Percentiles rank a stretch among this genome's conserved stretches.
These are phyloP conservation scores for Sciurus niger DNA, from an alignment of 2,113 vertebrate genomes.

Conservation along the genomic window DNA sequence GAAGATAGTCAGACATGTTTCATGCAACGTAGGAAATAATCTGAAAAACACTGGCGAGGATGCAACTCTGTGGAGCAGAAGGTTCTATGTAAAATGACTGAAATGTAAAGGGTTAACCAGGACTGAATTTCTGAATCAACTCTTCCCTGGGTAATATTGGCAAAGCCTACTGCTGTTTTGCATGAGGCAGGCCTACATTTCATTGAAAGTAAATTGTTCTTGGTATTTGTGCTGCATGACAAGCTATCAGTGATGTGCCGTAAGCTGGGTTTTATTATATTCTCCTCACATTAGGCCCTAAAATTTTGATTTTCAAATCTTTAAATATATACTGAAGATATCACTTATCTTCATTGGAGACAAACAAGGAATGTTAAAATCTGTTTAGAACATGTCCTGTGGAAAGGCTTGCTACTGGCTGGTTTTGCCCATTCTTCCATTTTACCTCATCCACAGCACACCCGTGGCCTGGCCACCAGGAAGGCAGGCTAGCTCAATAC, in stretches of 20 bases:
- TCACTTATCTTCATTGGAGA: background rate
- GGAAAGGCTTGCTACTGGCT: constrained; percentile 27
- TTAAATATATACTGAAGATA: background rate
- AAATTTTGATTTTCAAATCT: constrained; percentile 18
- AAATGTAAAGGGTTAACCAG: background rate
- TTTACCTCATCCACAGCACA: constrained; percentile 33
- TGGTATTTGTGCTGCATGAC: background rate
- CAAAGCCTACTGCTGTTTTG: constrained; percentile 10
- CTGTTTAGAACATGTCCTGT: background rate
- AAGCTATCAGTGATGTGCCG: background rate
- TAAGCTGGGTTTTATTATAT: background rate
- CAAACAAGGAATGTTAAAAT: background rate
- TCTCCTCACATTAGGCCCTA: background rate
- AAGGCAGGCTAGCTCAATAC: constrained; percentile 10
- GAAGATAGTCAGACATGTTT: background rate
- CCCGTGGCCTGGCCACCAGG: background rate
- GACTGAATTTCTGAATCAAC: background rate
- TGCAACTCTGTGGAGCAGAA: background rate
- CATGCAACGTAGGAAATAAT: background rate
- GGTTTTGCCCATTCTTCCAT: background rate
- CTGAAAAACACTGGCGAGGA: background rate
- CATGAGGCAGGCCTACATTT: background rate
- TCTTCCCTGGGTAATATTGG: background rate
- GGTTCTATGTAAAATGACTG: background rate
- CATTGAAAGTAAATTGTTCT: background rate